Evolutionary conservation across 2,888 invertebrate species (phyloP).

Genomic region (Watsonalla binaria): DNA sequence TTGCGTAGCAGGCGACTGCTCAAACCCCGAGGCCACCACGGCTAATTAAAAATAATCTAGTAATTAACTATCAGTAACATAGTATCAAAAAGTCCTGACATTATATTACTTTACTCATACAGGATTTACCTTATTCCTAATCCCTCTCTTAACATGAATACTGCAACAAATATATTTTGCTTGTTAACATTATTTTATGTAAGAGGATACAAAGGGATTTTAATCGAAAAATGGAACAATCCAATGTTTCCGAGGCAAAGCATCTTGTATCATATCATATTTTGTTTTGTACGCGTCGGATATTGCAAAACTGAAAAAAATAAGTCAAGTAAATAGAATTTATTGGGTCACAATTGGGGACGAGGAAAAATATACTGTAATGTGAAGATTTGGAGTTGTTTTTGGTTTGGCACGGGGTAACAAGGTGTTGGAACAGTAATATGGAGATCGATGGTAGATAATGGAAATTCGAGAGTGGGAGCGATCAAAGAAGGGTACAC

Average conservation of each 20-base stretch:
- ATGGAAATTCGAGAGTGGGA: constrained; percentile 6
- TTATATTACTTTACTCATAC: too few species aligned
- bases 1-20: too few species aligned
- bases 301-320: background rate
- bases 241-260: background rate
- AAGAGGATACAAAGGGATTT: background rate
- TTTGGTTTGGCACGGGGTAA: background rate
- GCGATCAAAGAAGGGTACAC: constrained; percentile 3
- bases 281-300: background rate
- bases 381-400: background rate
- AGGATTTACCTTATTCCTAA: too few species aligned
- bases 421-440: constrained; percentile 7
- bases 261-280: background rate
- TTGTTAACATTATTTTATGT: too few species aligned
- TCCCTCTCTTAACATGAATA: too few species aligned
- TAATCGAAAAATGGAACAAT: background rate
- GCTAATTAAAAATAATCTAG: too few species aligned
- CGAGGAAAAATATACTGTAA: background rate
- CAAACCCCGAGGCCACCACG: too few species aligned
- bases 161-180: too few species aligned
- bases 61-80: too few species aligned
- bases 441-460: constrained; percentile 4
- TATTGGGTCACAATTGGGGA: background rate
- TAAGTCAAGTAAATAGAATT: background rate
- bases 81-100: too few species aligned